Percentiles rank a stretch among this genome's conserved stretches.
Conservation (phyloP, 2,797 vertebrate genomes). For the Selene dorsalis region DNA sequence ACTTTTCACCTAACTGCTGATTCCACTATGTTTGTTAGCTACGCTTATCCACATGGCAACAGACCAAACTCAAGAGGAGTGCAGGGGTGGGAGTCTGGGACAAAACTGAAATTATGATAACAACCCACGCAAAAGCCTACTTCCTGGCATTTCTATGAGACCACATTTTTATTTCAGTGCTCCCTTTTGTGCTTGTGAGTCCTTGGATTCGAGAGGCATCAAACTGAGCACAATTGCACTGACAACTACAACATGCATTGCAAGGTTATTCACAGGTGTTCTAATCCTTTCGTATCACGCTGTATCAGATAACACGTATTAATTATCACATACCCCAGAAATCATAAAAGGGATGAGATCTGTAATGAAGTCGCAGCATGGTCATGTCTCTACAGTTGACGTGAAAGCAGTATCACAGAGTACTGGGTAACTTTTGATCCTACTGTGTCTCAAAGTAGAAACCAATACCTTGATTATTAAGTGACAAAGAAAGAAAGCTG, state of each 20-base stretch:
- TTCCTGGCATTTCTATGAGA: conserved; percentile 46
- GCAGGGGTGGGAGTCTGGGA: conserved; percentile 63
- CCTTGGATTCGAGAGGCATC: conserved; percentile 63
- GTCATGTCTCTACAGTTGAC: conserved; percentile 46
- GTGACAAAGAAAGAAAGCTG: conserved; percentile 23
- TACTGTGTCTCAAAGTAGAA: conserved; percentile 31
- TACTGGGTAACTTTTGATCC: conserved; percentile 44
- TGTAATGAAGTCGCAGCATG: conserved; percentile 71
- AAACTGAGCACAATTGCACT: conserved; percentile 55
- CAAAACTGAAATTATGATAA: conserved; percentile 69
- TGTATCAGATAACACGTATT: conserved; percentile 69
- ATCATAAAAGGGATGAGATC: conserved; percentile 50
- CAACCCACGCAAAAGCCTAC: conserved; percentile 52
- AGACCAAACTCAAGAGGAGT: conserved; percentile 58
- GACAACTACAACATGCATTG: conserved; percentile 46
- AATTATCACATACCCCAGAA: conserved; percentile 72
- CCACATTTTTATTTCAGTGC: conserved; percentile 39
- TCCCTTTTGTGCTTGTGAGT: conserved; percentile 38
- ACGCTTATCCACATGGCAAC: conserved; percentile 59
- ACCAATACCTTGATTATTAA: conserved; percentile 20
- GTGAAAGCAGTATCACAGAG: conserved; percentile 44
- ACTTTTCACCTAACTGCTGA: conserved; percentile 64
- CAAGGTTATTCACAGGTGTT: conserved; percentile 67
- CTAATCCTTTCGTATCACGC: conserved; percentile 58
- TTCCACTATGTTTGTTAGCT: conserved; percentile 52